Evolutionary conservation across 2,113 vertebrate genomes (phyloP), one percentile per base, ranked within the genome.

Genomic region (Fulica atra): DNA sequence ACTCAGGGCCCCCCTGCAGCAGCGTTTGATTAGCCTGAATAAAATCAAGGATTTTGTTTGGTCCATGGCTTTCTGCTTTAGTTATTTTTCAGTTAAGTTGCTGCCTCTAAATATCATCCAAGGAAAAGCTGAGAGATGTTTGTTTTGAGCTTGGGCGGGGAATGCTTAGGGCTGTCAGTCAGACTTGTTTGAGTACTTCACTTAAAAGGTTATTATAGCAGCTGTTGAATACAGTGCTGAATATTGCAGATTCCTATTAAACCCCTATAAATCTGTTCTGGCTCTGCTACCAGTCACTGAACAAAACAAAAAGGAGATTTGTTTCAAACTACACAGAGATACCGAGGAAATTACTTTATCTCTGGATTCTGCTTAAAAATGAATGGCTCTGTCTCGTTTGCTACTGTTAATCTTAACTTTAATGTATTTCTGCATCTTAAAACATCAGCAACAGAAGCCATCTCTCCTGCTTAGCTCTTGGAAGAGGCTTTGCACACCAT

Each of bases 41-140:
- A 28, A 84, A 84, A 76, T 42, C 11, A 7, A 78, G 2, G 12
- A 5, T 33, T 78, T 66, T 90, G 72, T 84, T 89, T 86, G 74
- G 38, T 60, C 69, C 24, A 4, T 64, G n/a, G 26, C 28, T 78
- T 86, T 64, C 50, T 81, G 28, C 70, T 89, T 46, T 2, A n/a
- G 53, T 59, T 88, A 28, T n/a, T 92, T 93, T 85, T 92, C 0
- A 2, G 29, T 80, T 60, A 76, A 86, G 26, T 91, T 77, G 56
- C 23, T 81, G 56, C 69, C 73, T 93, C 65, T 83, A 95, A 97
- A 89, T 92, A 74, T 25, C 83, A 73, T 74, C 60, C 72, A 68
- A 65, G 25, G 23, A 46, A 74, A 81, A 81, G 65, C 53, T 81
- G 60, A 56, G 81, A 46, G 61, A 61, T 42, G 64, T 93, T 90